Base-by-base conservation (phyloP, 2,113 vertebrate genomes). In the Triplophysa rosa region DNA sequence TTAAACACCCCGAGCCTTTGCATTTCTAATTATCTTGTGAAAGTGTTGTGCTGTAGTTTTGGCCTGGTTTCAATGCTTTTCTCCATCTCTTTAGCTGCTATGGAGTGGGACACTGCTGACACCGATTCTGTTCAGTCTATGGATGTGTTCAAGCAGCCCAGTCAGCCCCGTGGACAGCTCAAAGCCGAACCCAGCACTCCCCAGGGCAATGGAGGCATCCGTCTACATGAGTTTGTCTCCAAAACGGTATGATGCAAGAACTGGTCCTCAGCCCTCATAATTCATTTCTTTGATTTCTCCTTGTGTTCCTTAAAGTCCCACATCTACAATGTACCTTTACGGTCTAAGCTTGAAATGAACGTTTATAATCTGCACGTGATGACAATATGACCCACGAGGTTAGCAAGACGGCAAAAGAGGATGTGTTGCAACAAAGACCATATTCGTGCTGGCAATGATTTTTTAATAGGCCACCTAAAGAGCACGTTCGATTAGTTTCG, bases 211-310 rank as follows among this genome's bases (percentile, higher is more conserved):
- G 93, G 90, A 1, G 91, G 93, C 10, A 90, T 94, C 83, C 94
- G 95, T 67, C 91, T 93, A 56, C 98, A 99, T 0, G 96, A 97
- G 74, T 99, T 99, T 40, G 94, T 96, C 17, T 97, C 97, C 0
- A 99, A 99, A 91, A 99, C 97, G 83, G 97, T 99, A 90, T 65
- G 54, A 21, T 10, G 54, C 6, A 1, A 45, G 12, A 11, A 11
- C 42, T 45, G 42, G 42, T 45, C 7, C 33, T 37, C 33, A 37
- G 17, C 17, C 17, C 16, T 7, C 1, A 56, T 16, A 13, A 49
- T 49, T 13, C 47, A 49, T 16, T 49, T 49, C 14, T 14, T 16
- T 49, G 47, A 4, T 49, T 54, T 19, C n/a, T 6, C 49, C 14
- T 54, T 4, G 49, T 17, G 14, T 17, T 37, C 7, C 33, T 37